Evolutionary conservation across 2,797 vertebrate species (phyloP), one percentile per base, ranked within the genome.

Genomic region (Pogonophryne albipinna): DNA sequence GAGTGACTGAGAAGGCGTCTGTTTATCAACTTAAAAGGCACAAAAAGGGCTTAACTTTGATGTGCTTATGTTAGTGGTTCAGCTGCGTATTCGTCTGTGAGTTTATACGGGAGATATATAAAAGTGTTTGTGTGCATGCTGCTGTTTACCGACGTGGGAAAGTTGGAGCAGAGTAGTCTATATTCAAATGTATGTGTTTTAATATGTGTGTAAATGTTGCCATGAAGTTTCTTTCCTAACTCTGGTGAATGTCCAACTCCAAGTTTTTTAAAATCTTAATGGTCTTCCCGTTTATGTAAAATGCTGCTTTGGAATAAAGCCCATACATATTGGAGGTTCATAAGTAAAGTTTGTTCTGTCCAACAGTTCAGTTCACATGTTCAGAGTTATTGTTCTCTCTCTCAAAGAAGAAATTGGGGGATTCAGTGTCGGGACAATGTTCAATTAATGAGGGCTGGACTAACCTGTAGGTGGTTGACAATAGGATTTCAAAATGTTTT

Each of bases 1-100:
- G 87, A 84, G 63, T 85, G 83, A 80, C 64, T 58, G 55, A 47
- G 82, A 85, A 91, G 66, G 76, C 62, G 50, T 55, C 50, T 71
- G 51, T 78, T 87, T 82, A 76, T 77, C 74, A 83, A 85, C 79
- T 83, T 64, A 47, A 65, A 71, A 71, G 60, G 64, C 70, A 44
- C 60, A 68, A 77, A 60, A 58, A 71, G 19, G 7, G 19, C 20
- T 53, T 20, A 83, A 79, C 61, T 75, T 70, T 58, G 51, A 71
- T 58, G 55, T 62, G 61, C 82, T 78, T 69, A 67, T 63, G 14
- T 74, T 59, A 16, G 49, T 38, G 4, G 52, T 52, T 4, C 44
- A 27, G 3, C 31, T 46, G 10, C 49, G 19, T 67, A 78, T 70
- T 42, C 70, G 31, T 55, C 12, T 73, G 16, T 68, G 15, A 66